A percentile compares a stretch with the other conserved stretches of the same genome.
Conservation (phyloP, 1,140 invertebrate genomes). For the Bombus impatiens region DNA sequence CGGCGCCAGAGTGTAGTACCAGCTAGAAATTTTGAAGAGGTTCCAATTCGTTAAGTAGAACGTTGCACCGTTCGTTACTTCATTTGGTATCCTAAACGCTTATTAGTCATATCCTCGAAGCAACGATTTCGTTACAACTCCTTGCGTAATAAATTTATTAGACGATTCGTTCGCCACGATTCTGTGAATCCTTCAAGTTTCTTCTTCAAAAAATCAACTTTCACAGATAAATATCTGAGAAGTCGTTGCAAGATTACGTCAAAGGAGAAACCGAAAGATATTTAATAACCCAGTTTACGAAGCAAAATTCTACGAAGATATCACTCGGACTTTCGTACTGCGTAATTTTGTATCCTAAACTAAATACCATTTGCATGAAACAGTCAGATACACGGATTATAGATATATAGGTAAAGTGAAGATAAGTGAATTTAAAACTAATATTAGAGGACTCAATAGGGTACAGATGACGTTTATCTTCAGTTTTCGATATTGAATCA, state of each 20-base stretch:
- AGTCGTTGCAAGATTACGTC: background rate
- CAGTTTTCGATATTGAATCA: background rate
- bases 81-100: constrained; percentile 47
- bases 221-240: background rate
- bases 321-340: background rate
- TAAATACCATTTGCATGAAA: background rate
- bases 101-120: constrained; percentile 30
- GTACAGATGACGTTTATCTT: background rate
- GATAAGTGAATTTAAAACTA: background rate
- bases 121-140: constrained; percentile 23
- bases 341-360: too few relatives aligned
- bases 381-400: background rate
- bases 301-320: background rate
- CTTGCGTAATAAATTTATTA: constrained; percentile 16
- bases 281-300: background rate
- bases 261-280: background rate
- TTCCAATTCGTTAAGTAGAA: constrained; percentile 50
- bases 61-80: constrained; percentile 24
- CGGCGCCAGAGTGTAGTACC: constrained; percentile 44
- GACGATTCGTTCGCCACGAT: background rate
- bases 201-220: background rate
- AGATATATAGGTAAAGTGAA: background rate
- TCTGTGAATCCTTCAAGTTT: background rate
- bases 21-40: constrained; percentile 53
- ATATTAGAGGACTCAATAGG: background rate